Evolutionary conservation across 2,113 vertebrate genomes (phyloP), one percentile per base, ranked within the genome.

Genomic region (Cottus gobio): DNA sequence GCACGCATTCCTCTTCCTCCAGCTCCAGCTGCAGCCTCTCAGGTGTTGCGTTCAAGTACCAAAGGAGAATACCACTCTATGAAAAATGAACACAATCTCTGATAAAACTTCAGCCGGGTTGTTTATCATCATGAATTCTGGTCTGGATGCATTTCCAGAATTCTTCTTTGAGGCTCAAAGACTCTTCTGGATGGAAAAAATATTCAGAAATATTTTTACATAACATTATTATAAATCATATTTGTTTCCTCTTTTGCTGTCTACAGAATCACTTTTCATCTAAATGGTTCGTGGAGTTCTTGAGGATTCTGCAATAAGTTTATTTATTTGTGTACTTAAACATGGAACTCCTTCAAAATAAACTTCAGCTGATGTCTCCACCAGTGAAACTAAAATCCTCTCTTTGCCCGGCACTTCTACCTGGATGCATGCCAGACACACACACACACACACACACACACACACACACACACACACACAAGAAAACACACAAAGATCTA

Each of bases 341-440:
- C 37, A 60, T 24, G 7, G 3, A 34, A 34, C 61, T 52, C 3
- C 24, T 68, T 11, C 12, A 24, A 26, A 57, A 57, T 57, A 28
- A 57, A 57, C 2, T 84, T 79, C 56, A 78, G 24, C 46, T 37
- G 13, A 34, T 8, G 5, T 61, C 61, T 79, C 62, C 65, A 72
- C 50, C 60, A 71, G 82, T 50, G 50, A 62, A 74, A 57, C 24
- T 39, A 28, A 52, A 80, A 60, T 68, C 50, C 58, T 34, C 64
- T 63, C 60, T 61, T 57, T 71, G 63, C 13, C 24, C 20, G 0
- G 52, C 71, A 64, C 48, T 58, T 79, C 82, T 42, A 77, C 66
- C 66, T 90, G 80, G 79, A 85, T 20, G 4, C 56, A 62, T 56
- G 4, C 73, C 71, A 84, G 57, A 54, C 22, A 73, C 20, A 60